Percentiles rank a stretch among this genome's conserved stretches.
These are phyloP conservation scores for Prionailurus bengalensis DNA, from an alignment of 2,113 vertebrate genomes.

Conservation along the genomic window DNA sequence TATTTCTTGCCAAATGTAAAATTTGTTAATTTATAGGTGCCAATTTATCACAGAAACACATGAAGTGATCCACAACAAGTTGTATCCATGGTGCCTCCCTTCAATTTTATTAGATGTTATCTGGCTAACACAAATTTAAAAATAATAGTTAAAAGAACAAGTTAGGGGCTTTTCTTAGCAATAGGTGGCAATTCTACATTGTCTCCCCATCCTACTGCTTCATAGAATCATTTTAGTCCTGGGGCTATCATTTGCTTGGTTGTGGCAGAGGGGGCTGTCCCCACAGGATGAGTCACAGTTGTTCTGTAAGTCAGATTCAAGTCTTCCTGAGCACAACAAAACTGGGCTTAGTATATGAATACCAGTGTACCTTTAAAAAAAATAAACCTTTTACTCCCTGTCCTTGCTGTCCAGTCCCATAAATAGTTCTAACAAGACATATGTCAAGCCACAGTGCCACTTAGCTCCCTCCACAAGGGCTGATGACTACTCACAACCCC, in stretches of 20 bases:
- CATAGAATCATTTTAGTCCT: not conserved
- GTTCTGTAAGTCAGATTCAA: slow-evolving; percentile 26
- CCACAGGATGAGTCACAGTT: not conserved
- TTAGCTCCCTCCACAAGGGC: too few relatives aligned
- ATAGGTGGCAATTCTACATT: not conserved
- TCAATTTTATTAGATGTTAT: not conserved
- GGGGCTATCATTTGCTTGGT: not conserved
- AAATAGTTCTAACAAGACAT: not conserved
- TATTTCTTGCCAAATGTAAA: not conserved
- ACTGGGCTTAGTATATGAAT: not conserved
- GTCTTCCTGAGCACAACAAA: not conserved
- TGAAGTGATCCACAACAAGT: too few relatives aligned
- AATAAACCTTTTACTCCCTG: not conserved
- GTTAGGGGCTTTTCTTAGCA: not conserved
- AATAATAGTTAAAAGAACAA: not conserved
- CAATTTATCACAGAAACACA: not conserved
- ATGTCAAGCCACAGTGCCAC: not conserved
- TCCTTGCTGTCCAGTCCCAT: not conserved
- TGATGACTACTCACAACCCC: not conserved
- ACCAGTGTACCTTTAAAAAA: not conserved
- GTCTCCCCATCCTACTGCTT: not conserved
- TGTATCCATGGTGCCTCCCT: not conserved
- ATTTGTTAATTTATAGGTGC: not conserved
- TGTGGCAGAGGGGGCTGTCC: not conserved
- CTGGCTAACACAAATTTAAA: not conserved